Percentiles rank a stretch among this genome's conserved stretches.
These are phyloP conservation scores for Brienomyrus longianalis DNA, from an alignment of 2,113 vertebrate genomes.

Conservation along the genomic window DNA sequence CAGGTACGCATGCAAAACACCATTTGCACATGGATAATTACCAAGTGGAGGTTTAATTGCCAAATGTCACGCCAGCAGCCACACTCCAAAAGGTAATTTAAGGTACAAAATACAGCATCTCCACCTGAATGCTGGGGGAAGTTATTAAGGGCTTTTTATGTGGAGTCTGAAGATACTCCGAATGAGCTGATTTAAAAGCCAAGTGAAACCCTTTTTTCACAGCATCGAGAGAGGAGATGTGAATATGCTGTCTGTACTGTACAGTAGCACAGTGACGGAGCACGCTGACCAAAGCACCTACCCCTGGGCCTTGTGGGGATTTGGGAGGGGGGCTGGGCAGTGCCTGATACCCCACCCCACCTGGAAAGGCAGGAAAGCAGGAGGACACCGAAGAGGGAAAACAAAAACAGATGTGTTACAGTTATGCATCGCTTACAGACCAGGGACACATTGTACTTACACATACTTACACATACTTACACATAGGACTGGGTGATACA, in stretches of 20 bases:
- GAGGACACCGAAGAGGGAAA: background rate
- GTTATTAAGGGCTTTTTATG: background rate
- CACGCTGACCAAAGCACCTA: slow-evolving; percentile 54
- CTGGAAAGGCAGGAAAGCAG: slow-evolving; percentile 37
- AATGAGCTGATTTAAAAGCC: background rate
- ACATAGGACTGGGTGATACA: background rate
- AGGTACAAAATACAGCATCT: background rate
- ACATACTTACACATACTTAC: background rate
- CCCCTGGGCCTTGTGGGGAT: slow-evolving; percentile 67
- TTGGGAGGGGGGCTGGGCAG: slow-evolving; percentile 42
- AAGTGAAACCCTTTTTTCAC: background rate
- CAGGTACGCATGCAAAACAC: background rate
- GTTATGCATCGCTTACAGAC: background rate
- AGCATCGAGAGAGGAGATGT: background rate
- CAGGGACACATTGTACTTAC: background rate
- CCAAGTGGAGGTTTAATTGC: background rate
- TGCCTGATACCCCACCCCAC: slow-evolving; percentile 12
- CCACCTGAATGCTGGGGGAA: background rate
- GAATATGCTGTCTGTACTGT: background rate
- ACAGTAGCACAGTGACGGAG: background rate
- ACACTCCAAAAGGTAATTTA: background rate
- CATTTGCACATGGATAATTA: background rate
- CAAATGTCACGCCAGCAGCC: background rate
- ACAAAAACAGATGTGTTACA: background rate
- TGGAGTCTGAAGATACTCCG: background rate